Conservation (phyloP, 2,113 vertebrate genomes). For the Neogale vison region DNA sequence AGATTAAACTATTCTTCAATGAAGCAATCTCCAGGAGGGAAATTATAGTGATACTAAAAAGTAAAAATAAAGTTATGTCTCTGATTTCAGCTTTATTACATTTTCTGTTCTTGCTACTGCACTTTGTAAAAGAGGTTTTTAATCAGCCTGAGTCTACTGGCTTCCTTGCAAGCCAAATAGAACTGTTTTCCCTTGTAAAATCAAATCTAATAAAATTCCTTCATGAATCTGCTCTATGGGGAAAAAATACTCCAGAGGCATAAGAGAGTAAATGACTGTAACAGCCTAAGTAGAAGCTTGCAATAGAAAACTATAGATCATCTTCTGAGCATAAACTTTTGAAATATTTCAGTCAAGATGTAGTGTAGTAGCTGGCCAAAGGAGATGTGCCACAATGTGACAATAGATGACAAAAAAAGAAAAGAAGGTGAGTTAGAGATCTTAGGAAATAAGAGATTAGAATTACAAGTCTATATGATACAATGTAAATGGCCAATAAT, state of each 20-base stretch:
- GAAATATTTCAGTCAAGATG: constrained; percentile 13
- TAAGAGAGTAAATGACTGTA: not conserved
- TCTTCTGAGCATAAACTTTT: not conserved
- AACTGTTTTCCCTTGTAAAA: constrained; percentile 60
- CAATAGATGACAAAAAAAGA: not conserved
- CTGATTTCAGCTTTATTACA: constrained; percentile 65
- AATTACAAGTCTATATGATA: not conserved
- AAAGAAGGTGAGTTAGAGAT: not conserved
- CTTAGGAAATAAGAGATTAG: not conserved
- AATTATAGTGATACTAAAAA: constrained; percentile 58
- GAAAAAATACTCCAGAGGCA: constrained; percentile 22
- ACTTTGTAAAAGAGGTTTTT: constrained; percentile 38
- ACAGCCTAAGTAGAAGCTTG: not conserved
- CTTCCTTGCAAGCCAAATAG: constrained; percentile 59
- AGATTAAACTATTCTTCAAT: constrained; percentile 48
- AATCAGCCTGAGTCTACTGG: constrained; percentile 25
- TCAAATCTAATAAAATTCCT: constrained; percentile 68
- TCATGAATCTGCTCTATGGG: constrained; percentile 37
- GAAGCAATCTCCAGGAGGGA: constrained; percentile 53
- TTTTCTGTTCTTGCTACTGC: constrained; percentile 41
- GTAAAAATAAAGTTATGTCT: constrained; percentile 50
- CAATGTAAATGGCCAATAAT: not conserved
- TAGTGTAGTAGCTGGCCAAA: not conserved
- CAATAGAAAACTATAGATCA: constrained; percentile 39
- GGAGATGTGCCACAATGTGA: not conserved